Base-by-base conservation (phyloP, 2,113 vertebrate genomes). In the Cynocephalus volans region DNA sequence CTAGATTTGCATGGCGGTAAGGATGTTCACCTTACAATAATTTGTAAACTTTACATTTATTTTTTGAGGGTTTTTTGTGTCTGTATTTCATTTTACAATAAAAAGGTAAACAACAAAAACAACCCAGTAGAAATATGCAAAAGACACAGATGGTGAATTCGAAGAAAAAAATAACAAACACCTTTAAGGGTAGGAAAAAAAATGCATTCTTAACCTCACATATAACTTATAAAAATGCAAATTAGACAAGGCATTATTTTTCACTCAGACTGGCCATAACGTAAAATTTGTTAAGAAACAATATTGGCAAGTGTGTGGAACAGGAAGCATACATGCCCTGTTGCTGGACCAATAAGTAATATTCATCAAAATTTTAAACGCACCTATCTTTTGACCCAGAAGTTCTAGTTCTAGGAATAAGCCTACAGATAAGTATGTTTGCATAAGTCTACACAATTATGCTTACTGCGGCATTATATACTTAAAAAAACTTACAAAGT, bases 281-380 rank as follows among this genome's bases (percentile, higher is more conserved):
- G 54, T 52, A 79, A 96, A 88, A 45, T 56, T 86, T 54, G 24
- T 17, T 72, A 58, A 93, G 10, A 86, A 89, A 85, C 33, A 86
- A 90, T 52, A 97, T 13, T 36, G 90, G 17, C 13, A 54, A 95
- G 21, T 33, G 23, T 56, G 6, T 54, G 33, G 80, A 80, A 90
- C 10, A 86, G 90, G 64, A 80, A 8, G 23, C 19, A 56, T 56
- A 18, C 18, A 88, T 56, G 23, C 18, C 83, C 18, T 31, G n/a
- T 45, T 72, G 58, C 18, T 58, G 62, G 50, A 82, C 15, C 56
- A 93, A 72, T 82, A 60, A 69, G 41, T n/a, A 83, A 93, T 21
- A 87, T 17, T 33, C n/a, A 86, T n/a, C 21, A 97, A 92, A 93
- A 81, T 67, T 90, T 86, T 81, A 92, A 87, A 96, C 41, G n/a